phyloP scores from a whole-genome alignment of 2,113 vertebrate genomes.

The Phyllostomus discolor region DNA sequence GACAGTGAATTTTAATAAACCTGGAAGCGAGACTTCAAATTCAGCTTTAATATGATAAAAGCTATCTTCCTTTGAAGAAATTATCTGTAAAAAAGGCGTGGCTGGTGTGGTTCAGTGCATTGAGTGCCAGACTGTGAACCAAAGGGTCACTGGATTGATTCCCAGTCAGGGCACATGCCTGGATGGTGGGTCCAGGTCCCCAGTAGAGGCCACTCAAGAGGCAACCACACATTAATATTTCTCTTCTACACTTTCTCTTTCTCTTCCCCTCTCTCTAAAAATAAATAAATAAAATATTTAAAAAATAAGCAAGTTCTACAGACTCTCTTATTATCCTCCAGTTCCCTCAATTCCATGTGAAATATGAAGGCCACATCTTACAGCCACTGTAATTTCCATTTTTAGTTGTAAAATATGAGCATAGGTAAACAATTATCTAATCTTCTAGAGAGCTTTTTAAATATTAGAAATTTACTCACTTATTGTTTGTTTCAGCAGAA shows the following conservation, averaged over 20 bases:
- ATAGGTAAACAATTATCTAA: slow-evolving; percentile 53
- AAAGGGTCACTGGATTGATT: too few relatives aligned
- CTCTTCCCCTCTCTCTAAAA: too few relatives aligned
- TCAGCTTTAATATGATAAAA: neutral
- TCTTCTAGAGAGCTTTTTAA: slow-evolving; percentile 61
- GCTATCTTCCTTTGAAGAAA: neutral
- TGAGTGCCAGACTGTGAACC: too few relatives aligned
- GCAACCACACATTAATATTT: too few relatives aligned
- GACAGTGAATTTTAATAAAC: slow-evolving; percentile 36
- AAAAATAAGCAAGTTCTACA: neutral
- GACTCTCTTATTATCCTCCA: neutral
- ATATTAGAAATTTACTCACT: slow-evolving; percentile 70
- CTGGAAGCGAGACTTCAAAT: neutral
- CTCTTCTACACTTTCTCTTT: too few relatives aligned
- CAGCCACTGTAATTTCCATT: neutral
- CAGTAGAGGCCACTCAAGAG: too few relatives aligned
- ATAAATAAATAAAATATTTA: too few relatives aligned
- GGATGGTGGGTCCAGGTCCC: too few relatives aligned
- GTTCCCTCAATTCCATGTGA: neutral
- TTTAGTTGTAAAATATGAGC: slow-evolving; percentile 41
- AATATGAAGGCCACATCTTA: neutral
- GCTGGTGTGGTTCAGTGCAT: too few relatives aligned
- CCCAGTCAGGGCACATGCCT: too few relatives aligned
- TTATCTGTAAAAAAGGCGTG: neutral
- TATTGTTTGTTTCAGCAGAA: slow-evolving; percentile 66